These are phyloP conservation scores for Hucho hucho DNA, from an alignment of 2,113 vertebrate species.

Conservation along the genomic window DNA sequence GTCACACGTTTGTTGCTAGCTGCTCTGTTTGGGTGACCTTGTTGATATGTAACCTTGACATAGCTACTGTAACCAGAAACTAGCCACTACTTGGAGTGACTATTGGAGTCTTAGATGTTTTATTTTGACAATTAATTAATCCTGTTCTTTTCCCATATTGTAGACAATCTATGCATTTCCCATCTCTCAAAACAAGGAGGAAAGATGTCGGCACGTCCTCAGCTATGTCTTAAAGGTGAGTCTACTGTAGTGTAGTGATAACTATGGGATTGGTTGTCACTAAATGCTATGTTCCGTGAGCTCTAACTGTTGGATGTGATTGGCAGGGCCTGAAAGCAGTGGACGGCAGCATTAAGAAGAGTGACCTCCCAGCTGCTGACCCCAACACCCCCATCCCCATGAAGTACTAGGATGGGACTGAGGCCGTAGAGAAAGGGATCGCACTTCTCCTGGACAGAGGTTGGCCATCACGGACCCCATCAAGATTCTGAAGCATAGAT, in stretches of 20 bases:
- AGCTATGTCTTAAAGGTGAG: conserved; percentile 87
- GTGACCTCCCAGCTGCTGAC: conserved; percentile 92
- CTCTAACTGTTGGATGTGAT: not conserved
- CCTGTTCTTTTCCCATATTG: not conserved
- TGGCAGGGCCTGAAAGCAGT: conserved; percentile 89
- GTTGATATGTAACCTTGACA: too few species aligned
- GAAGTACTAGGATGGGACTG: conserved; percentile 89
- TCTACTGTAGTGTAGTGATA: too few species aligned
- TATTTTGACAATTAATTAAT: too few species aligned
- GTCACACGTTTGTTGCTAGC: too few species aligned
- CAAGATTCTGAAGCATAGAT: too few species aligned
- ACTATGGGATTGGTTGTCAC: too few species aligned
- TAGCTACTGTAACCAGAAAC: too few species aligned
- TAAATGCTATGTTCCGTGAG: too few species aligned
- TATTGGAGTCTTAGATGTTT: too few species aligned
- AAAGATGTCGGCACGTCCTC: conserved; percentile 90
- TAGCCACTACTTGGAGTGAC: too few species aligned
- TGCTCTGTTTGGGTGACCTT: too few species aligned
- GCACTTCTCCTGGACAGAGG: conserved; percentile 90
- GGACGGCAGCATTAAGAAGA: conserved; percentile 90
- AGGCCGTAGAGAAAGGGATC: conserved; percentile 85
- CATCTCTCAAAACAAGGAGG: conserved; percentile 91
- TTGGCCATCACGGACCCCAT: conserved; percentile 50
- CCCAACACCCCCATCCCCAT: conserved; percentile 93
- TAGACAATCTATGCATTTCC: conserved; percentile 89